A percentile compares a stretch with the other conserved stretches of the same genome.
Evolutionary conservation across 2,113 vertebrate species (phyloP).

Genomic region (Spea multiplicata): DNA sequence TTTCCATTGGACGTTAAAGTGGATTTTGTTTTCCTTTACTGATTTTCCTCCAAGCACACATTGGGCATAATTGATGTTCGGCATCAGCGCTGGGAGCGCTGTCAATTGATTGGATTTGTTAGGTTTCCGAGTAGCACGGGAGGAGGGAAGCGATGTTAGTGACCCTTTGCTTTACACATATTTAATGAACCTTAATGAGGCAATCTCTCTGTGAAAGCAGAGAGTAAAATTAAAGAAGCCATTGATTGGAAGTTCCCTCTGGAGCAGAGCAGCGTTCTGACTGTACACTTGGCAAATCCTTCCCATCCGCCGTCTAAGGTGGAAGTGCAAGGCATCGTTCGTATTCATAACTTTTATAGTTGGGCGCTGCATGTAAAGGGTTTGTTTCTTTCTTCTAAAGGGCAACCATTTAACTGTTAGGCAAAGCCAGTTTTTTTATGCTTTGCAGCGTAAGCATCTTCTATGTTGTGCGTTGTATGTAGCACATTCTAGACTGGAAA

Average conservation of each 20-base stretch:
- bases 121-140: slow-evolving; percentile 58
- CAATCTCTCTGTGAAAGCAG: slow-evolving; percentile 44
- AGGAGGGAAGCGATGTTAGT: slow-evolving; percentile 50
- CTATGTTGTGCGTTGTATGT: slow-evolving; percentile 9
- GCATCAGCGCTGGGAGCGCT: slow-evolving; percentile 52
- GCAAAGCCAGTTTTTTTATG: too few relatives aligned
- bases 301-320: background rate
- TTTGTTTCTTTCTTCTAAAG: too few relatives aligned
- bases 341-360: too few relatives aligned
- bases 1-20: slow-evolving; percentile 52
- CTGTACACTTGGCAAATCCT: slow-evolving; percentile 13
- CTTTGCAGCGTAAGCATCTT: too few relatives aligned
- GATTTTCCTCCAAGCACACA: slow-evolving; percentile 52
- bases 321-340: background rate
- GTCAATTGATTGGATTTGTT: slow-evolving; percentile 57
- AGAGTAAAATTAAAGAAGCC: slow-evolving; percentile 44
- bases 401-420: too few relatives aligned
- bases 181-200: slow-evolving; percentile 63
- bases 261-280: slow-evolving; percentile 26
- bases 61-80: slow-evolving; percentile 55
- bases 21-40: slow-evolving; percentile 56
- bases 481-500: too few relatives aligned
- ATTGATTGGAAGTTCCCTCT: slow-evolving; percentile 26
- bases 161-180: slow-evolving; percentile 49
- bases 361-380: too few relatives aligned